phyloP scores from a whole-genome alignment of 2,797 vertebrate genomes.

The Geotrypetes seraphini region DNA sequence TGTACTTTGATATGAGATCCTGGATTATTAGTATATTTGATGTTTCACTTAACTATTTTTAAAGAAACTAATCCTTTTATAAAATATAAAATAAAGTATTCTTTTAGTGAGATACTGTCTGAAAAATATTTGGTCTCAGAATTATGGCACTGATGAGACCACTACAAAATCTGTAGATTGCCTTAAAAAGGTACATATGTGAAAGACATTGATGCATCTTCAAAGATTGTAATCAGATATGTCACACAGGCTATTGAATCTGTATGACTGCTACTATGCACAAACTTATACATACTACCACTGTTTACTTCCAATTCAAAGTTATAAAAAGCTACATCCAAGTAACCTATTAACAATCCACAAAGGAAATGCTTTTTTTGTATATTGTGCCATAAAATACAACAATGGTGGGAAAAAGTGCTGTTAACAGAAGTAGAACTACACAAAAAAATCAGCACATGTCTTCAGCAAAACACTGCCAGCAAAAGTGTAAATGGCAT shows the following conservation, averaged over 20 bases:
- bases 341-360: slow-evolving; percentile 53
- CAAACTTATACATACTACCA: too few relatives aligned
- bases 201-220: slow-evolving; percentile 21
- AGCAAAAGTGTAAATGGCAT: slow-evolving; percentile 11
- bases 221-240: slow-evolving; percentile 18
- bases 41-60: too few relatives aligned
- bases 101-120: too few relatives aligned
- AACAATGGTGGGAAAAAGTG: slow-evolving; percentile 69
- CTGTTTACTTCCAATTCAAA: too few relatives aligned
- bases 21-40: too few relatives aligned
- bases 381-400: slow-evolving; percentile 63
- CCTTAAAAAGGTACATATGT: too few relatives aligned
- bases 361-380: slow-evolving; percentile 60
- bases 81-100: too few relatives aligned
- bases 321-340: slow-evolving; percentile 55
- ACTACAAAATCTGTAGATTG: too few relatives aligned
- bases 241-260: slow-evolving; percentile 9
- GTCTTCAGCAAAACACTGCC: slow-evolving; percentile 18
- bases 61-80: too few relatives aligned
- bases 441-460: slow-evolving; percentile 30
- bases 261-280: slow-evolving; percentile 30
- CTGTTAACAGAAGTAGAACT: slow-evolving; percentile 16
- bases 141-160: too few relatives aligned
- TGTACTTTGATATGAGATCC: too few relatives aligned
- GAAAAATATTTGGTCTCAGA: too few relatives aligned